Conservation (phyloP, 2,113 vertebrate genomes). For the Octodon degus region DNA sequence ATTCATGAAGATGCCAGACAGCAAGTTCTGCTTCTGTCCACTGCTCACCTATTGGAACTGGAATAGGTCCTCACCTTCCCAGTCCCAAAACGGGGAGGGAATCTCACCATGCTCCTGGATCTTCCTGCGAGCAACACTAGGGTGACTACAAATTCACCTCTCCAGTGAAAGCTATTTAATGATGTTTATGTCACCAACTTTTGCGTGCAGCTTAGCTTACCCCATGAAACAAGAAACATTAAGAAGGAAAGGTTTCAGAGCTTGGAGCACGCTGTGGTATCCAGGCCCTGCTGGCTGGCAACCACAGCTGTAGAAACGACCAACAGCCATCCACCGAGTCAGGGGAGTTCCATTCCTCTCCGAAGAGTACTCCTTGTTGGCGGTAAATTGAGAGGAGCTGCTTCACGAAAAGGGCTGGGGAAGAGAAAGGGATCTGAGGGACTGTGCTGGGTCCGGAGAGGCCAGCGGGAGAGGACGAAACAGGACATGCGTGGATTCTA, state of each 20-base stretch:
- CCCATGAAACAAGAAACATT: background rate
- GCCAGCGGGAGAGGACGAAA: background rate
- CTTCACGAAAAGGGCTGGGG: background rate
- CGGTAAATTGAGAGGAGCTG: no score
- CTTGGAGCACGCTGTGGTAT: background rate
- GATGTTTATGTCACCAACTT: background rate
- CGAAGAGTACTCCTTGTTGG: no score
- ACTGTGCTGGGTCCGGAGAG: rapidly evolving
- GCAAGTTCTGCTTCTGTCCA: background rate
- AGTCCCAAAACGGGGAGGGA: background rate
- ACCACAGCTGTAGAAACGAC: background rate
- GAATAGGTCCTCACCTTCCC: background rate
- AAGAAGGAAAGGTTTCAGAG: background rate
- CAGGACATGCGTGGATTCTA: rapidly evolving
- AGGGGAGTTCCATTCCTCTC: background rate
- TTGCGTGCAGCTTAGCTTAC: background rate
- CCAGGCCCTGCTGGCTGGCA: background rate
- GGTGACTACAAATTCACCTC: background rate
- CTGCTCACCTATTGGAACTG: background rate
- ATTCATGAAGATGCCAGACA: background rate
- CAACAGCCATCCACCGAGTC: background rate
- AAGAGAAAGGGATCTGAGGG: background rate
- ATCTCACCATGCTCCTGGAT: background rate
- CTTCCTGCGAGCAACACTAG: background rate
- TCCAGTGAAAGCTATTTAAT: background rate